Conservation (phyloP, 2,113 vertebrate species). For the Dicrurus megarhynchus region DNA sequence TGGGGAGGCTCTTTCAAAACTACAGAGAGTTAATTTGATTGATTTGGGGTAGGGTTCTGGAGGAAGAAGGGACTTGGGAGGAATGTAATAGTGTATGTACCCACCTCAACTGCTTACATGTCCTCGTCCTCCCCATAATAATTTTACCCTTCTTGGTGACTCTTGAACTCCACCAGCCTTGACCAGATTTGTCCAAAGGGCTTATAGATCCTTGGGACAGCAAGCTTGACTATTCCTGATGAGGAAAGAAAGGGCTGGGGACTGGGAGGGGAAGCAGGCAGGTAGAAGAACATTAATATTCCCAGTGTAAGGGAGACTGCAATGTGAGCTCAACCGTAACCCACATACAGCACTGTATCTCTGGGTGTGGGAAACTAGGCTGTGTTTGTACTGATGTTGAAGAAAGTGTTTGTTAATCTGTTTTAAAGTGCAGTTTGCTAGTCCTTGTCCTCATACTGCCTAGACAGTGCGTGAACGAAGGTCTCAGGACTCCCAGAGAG, state of each 20-base stretch:
- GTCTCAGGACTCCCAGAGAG: neutral
- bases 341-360: neutral
- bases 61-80: neutral
- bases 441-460: neutral
- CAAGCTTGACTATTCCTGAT: neutral
- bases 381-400: neutral
- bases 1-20: neutral
- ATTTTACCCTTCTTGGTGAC: neutral
- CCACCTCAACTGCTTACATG: neutral
- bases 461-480: neutral
- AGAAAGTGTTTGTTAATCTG: neutral
- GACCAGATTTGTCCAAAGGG: neutral
- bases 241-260: rapidly evolving
- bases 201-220: neutral
- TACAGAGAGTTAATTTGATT: neutral
- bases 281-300: neutral
- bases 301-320: neutral
- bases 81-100: neutral
- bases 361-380: neutral
- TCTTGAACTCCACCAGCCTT: neutral
- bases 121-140: neutral
- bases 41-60: neutral
- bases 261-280: neutral
- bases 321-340: neutral
- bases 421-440: neutral